Percentiles rank a stretch among this genome's conserved stretches.
phyloP scores from a whole-genome alignment of 2,113 vertebrate species.

The Lagopus muta region DNA sequence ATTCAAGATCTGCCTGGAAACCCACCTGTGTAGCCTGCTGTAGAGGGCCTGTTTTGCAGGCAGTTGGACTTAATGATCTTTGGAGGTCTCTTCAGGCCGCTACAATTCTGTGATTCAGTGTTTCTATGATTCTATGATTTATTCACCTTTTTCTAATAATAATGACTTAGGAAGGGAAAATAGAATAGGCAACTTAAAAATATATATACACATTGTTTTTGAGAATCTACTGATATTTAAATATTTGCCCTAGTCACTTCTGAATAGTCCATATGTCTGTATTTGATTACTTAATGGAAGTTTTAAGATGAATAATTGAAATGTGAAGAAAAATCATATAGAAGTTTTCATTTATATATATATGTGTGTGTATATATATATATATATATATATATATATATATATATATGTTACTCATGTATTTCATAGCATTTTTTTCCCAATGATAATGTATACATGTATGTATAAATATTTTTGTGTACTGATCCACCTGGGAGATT shows the following conservation, averaged over 20 bases:
- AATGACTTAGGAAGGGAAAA: not conserved
- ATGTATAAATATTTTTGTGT: not conserved
- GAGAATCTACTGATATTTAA: not conserved
- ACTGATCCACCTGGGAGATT: not conserved
- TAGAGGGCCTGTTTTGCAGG: no score
- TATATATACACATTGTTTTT: not conserved
- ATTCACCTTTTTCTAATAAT: not conserved
- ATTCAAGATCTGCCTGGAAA: no score
- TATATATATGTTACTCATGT: fast-evolving
- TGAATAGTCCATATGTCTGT: not conserved
- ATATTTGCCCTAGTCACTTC: not conserved
- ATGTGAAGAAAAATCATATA: not conserved
- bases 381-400: no score
- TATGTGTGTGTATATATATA: no score
- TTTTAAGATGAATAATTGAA: not conserved
- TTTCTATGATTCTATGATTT: not conserved
- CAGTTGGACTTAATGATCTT: no score
- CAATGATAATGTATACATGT: not conserved
- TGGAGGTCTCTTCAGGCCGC: no score
- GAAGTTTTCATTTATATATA: not conserved
- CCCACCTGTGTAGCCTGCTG: no score
- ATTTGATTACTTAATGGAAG: not conserved
- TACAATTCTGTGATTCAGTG: no score
- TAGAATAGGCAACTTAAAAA: fast-evolving
- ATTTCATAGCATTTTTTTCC: not conserved